Base-by-base conservation (phyloP, 2,888 invertebrate genomes). In the Sphaerophoria taeniata region DNA sequence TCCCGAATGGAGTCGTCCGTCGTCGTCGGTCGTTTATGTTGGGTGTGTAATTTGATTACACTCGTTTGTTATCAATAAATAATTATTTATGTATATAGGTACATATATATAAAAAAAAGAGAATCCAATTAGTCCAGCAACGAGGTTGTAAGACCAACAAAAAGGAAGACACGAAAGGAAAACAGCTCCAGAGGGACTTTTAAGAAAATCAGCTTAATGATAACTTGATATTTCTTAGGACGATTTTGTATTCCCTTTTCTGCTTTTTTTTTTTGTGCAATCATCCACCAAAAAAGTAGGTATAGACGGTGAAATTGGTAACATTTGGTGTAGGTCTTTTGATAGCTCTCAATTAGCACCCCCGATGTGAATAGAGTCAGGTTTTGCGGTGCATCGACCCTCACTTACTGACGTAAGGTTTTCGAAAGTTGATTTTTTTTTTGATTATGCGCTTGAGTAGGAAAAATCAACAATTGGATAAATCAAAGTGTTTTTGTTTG, bases 21-120 rank as follows among this genome's bases (percentile, higher is more conserved):
- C 24, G 24, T 24, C 24, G 24, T 24, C 24, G 24, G 24, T 33
- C 34, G 55, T 56, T 36, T 34, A 36, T 36, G 56, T 36, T 61
- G 67, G 67, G 58, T n/a, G 45, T 69, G 77, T 82, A 73, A 77
- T 82, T 82, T 77, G 53, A 81, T 81, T 81, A 72, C 47, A 55
- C 65, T 47, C 67, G 60, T 60, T 81, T 72, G 65, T 60, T 77
- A 78, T 77, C 53, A 73, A 73, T 78, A 70, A 78, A 73, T 78
- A 82, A 82, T 78, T 73, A 49, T 78, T 82, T 34, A 77, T n/a
- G n/a, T n/a, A n/a, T n/a, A n/a, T n/a, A n/a, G n/a, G n/a, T n/a
- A n/a, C n/a, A n/a, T n/a, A n/a, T n/a, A n/a, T 77, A 61, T 45
- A 39, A 39, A 39, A 39, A 43, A 73, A 78, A 43, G 55, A 33